Evolutionary conservation across 2,888 invertebrate genomes (phyloP).

Genomic region (Amblyteles armatorius): DNA sequence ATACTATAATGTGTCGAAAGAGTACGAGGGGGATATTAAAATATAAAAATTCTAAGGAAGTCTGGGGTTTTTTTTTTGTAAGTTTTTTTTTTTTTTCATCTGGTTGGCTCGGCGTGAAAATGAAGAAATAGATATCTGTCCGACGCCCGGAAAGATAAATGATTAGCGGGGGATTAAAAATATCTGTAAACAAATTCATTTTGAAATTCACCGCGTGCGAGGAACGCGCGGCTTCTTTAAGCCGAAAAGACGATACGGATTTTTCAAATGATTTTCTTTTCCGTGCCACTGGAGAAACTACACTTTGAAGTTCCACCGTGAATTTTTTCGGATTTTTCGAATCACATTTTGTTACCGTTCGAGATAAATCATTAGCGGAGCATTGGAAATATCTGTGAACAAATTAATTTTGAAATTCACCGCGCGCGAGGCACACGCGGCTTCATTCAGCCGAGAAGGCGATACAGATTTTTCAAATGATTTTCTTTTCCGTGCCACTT

Average conservation of each 20-base stretch:
- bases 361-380: not conserved
- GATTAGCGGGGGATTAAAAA: not conserved
- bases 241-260: not conserved
- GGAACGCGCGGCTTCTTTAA: not conserved
- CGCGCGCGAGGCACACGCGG: not conserved
- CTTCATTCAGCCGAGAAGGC: not conserved
- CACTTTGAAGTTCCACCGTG: not conserved
- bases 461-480: not conserved
- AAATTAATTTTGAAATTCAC: not conserved
- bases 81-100: not conserved
- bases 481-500: no score
- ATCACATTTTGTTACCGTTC: not conserved
- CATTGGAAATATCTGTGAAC: not conserved
- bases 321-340: not conserved
- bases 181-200: not conserved
- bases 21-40: slow-evolving; percentile 51
- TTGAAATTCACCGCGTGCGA: not conserved
- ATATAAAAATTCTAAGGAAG: slow-evolving; percentile 35
- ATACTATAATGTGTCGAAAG: slow-evolving; percentile 67
- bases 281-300: no score
- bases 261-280: not conserved
- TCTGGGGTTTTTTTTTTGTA: slow-evolving; percentile 5
- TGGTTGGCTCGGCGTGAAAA: slow-evolving; percentile 3
- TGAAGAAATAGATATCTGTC: not conserved
- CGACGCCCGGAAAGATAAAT: not conserved